Evolutionary conservation across 2,888 invertebrate species (phyloP).

Genomic region (Myathropa florea): DNA sequence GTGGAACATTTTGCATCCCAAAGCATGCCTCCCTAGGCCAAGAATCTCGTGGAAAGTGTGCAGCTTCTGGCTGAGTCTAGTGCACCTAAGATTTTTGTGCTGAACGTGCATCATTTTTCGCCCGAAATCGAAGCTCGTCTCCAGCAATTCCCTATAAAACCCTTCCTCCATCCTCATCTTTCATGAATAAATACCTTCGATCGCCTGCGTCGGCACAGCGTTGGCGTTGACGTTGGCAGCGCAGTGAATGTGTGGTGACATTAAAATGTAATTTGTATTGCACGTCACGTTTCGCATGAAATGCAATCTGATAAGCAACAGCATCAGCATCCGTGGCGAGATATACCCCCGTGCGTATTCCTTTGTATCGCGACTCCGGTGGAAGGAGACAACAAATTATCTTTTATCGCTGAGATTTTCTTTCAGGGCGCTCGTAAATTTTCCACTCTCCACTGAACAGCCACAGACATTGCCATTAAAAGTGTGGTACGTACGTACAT

Average conservation of each 20-base stretch:
- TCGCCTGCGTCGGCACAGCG: neutral
- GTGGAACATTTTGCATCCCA: no score
- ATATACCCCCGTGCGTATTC: neutral
- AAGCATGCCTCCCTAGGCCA: no score
- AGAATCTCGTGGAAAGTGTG: no score
- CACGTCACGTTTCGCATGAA: constrained; percentile 45
- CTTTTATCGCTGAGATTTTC: constrained; percentile 32
- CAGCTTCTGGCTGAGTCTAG: no score
- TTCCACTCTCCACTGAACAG: constrained; percentile 5
- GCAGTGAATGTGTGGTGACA: constrained; percentile 7
- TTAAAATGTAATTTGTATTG: constrained; percentile 61
- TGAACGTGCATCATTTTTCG: no score
- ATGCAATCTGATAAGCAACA: constrained; percentile 51
- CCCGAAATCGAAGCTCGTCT: no score
- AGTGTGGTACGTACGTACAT: neutral
- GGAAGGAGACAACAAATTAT: neutral
- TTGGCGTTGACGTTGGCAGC: neutral
- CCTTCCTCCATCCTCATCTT: no score
- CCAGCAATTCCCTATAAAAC: no score
- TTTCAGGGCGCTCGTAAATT: constrained; percentile 26
- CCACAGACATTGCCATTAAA: constrained; percentile 31
- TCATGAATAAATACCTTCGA: neutral
- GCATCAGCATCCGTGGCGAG: constrained; percentile 1
- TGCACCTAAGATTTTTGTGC: no score
- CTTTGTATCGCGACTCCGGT: neutral